phyloP scores from a whole-genome alignment of 2,113 vertebrate species.

The Sinocyclocheilus maitianheensis region DNA sequence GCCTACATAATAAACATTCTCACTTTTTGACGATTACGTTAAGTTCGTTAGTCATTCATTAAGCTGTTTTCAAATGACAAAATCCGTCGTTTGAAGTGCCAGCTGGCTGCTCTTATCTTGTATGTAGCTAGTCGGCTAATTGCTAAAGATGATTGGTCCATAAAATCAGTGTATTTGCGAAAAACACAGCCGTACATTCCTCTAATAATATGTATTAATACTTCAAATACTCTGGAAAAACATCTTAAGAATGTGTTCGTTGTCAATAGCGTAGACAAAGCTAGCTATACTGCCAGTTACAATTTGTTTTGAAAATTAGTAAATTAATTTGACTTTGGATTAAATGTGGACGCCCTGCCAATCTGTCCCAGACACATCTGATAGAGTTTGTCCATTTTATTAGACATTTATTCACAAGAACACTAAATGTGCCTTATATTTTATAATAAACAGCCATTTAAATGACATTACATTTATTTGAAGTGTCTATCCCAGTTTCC shows the following conservation, averaged over 20 bases:
- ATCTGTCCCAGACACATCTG: not conserved
- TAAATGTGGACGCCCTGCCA: not conserved
- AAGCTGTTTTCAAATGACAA: not conserved
- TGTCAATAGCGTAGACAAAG: not conserved
- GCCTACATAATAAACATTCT: not conserved
- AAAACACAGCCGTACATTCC: not conserved
- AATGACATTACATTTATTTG: not conserved
- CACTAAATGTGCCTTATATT: not conserved
- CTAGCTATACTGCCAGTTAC: not conserved
- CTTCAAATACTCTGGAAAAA: not conserved
- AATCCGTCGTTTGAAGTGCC: not conserved
- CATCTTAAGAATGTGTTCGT: not conserved
- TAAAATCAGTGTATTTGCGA: not conserved
- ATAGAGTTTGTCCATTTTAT: not conserved
- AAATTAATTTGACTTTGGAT: not conserved
- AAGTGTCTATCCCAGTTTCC: not conserved
- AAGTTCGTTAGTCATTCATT: not conserved
- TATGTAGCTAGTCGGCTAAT: conserved; percentile 32
- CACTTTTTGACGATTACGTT: not conserved
- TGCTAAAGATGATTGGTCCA: conserved; percentile 20
- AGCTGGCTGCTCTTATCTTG: conserved; percentile 6
- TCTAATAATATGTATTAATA: not conserved
- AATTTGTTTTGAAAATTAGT: not conserved
- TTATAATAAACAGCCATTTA: not conserved
- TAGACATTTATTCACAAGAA: not conserved